Evolutionary conservation across 2,113 vertebrate genomes (phyloP).

Genomic region (Oryctolagus cuniculus): mOryCun1.1 NC_091440.1:27829501-27830000

Average conservation of each 20-base stretch:
- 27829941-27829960: neutral
- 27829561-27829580: neutral
- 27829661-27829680: neutral
- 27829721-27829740: neutral
- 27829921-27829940: neutral
- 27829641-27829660: neutral
- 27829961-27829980: neutral
- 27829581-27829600: neutral
- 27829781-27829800: neutral
- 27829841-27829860: neutral
- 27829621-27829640: neutral
- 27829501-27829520: slow-evolving; percentile 23
- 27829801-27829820: neutral
- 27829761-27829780: neutral
- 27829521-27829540: neutral
- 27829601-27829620: neutral
- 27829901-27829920: slow-evolving; percentile 6
- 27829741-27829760: neutral
- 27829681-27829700: neutral
- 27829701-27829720: neutral
- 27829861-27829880: neutral
- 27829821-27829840: neutral
- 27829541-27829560: slow-evolving; percentile 2
- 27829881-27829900: neutral
- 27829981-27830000: neutral